A percentile compares a stretch with the other conserved stretches of the same genome.
phyloP scores from a whole-genome alignment of 2,888 invertebrate genomes.

The Euphydryas editha region DNA sequence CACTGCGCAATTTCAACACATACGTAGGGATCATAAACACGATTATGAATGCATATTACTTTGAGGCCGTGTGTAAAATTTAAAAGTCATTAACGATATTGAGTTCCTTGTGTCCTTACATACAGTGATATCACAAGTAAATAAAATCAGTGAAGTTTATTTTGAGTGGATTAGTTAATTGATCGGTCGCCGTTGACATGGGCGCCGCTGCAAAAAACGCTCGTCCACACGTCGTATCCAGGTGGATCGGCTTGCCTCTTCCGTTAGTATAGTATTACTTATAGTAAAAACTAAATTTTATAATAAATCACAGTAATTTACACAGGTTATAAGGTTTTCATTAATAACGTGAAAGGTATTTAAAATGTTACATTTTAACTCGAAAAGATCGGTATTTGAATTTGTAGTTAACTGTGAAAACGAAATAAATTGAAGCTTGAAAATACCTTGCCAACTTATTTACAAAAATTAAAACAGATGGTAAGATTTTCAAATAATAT shows the following conservation, averaged over 20 bases:
- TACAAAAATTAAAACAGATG: constrained; percentile 22
- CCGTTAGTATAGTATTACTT: constrained; percentile 55
- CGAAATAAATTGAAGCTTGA: constrained; percentile 34
- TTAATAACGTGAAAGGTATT: constrained; percentile 26
- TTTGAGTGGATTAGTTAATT: constrained; percentile 63
- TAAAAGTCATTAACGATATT: constrained; percentile 65
- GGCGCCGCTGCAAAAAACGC: constrained; percentile 79
- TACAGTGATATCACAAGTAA: constrained; percentile 68
- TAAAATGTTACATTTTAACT: constrained; percentile 26
- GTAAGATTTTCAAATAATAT: background rate
- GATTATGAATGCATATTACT: constrained; percentile 49
- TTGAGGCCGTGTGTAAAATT: constrained; percentile 57
- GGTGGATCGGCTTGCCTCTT: constrained; percentile 78
- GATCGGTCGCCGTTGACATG: constrained; percentile 74
- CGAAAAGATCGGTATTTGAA: constrained; percentile 26
- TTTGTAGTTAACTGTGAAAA: constrained; percentile 18
- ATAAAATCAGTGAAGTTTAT: constrained; percentile 71
- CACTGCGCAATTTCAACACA: constrained; percentile 48
- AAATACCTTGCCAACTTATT: constrained; percentile 42
- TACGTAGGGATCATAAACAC: constrained; percentile 37
- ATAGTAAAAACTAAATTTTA: background rate
- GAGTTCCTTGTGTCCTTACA: constrained; percentile 69
- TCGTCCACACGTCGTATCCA: constrained; percentile 77
- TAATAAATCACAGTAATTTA: background rate
- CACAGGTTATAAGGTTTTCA: constrained; percentile 10